Conservation (phyloP, 2,888 invertebrate species). For the Brenthis daphne region DNA sequence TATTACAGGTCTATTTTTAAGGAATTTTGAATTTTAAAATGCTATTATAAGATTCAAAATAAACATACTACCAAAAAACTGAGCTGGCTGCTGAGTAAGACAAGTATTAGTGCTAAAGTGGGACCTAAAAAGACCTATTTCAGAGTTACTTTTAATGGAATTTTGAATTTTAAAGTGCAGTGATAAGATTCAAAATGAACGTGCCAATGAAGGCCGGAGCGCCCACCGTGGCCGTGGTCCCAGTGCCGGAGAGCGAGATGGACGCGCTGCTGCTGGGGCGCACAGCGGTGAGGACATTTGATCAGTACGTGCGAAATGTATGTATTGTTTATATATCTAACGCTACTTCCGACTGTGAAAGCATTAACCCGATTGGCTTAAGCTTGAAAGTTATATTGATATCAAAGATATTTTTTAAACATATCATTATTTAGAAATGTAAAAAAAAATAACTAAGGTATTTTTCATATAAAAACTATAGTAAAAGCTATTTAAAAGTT, state of each 20-base stretch:
- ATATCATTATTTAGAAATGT: too few relatives aligned
- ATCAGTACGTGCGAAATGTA: slow-evolving; percentile 81
- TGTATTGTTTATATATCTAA: slow-evolving; percentile 59
- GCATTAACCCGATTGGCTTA: slow-evolving; percentile 15
- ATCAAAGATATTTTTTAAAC: too few relatives aligned
- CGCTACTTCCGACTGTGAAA: slow-evolving; percentile 32
- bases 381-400: background rate
- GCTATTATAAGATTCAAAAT: too few relatives aligned
- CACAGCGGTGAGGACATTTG: slow-evolving; percentile 88
- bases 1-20: too few relatives aligned
- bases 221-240: slow-evolving; percentile 83
- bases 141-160: background rate
- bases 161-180: slow-evolving; percentile 45
- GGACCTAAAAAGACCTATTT: background rate
- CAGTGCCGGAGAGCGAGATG: slow-evolving; percentile 89
- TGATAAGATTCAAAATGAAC: slow-evolving; percentile 55
- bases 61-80: too few relatives aligned
- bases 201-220: slow-evolving; percentile 69
- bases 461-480: too few relatives aligned
- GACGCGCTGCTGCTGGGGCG: slow-evolving; percentile 89
- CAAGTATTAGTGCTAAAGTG: background rate
- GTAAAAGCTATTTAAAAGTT: too few relatives aligned
- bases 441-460: too few relatives aligned
- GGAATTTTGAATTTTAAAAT: too few relatives aligned
- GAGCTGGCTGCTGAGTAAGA: too few relatives aligned